These are phyloP conservation scores for Agrenia bidenticulata DNA, from an alignment of 2,888 invertebrate genomes.

Conservation along the genomic window DNA sequence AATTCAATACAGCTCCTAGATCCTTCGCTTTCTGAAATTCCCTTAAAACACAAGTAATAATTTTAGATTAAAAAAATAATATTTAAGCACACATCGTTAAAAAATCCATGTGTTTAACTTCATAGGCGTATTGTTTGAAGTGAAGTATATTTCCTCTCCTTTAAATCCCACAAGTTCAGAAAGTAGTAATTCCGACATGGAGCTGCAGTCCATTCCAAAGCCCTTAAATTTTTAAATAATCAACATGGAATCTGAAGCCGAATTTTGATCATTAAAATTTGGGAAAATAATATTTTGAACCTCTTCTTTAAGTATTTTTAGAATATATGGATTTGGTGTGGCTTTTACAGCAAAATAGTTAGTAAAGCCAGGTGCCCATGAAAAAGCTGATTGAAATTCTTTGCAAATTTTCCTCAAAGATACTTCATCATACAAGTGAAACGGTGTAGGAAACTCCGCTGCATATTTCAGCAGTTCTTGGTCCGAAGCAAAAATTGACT, in stretches of 20 bases:
- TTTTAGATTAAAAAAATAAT: too few relatives aligned
- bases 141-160: conserved; percentile 28
- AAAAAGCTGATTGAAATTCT: conserved; percentile 16
- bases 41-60: too few relatives aligned
- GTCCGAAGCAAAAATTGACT: neutral
- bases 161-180: conserved; percentile 26
- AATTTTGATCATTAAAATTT: too few relatives aligned
- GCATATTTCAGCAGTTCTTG: neutral
- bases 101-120: conserved; percentile 1
- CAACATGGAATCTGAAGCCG: too few relatives aligned
- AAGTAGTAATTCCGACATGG: conserved; percentile 22
- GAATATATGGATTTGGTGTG: conserved; percentile 29
- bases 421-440: conserved; percentile 26
- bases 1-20: conserved; percentile 24
- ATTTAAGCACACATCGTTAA: neutral
- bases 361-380: conserved; percentile 20
- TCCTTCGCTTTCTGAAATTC: conserved; percentile 27
- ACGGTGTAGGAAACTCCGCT: conserved; percentile 11
- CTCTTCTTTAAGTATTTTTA: conserved; percentile 28
- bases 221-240: conserved; percentile 17
- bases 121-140: conserved; percentile 29
- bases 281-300: too few relatives aligned
- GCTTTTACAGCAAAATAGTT: conserved; percentile 37
- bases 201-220: conserved; percentile 31
- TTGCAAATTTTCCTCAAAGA: conserved; percentile 12